Percentiles rank a stretch among this genome's conserved stretches.
phyloP scores from a whole-genome alignment of 2,113 vertebrate genomes.

The Chloebia gouldiae region DNA sequence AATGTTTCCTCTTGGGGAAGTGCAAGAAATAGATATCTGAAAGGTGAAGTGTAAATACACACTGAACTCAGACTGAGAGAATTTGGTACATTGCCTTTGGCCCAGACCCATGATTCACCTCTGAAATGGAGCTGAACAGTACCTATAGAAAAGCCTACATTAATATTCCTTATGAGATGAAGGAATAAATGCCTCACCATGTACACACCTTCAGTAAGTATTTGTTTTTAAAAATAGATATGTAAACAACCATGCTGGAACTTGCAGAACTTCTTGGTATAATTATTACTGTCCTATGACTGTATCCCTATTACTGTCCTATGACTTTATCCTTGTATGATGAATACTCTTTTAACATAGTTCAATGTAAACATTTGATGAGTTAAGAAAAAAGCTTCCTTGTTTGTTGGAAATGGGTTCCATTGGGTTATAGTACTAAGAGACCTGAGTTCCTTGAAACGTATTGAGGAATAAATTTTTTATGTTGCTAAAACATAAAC shows the following conservation, averaged over 20 bases:
- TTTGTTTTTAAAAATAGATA: slow-evolving; percentile 33
- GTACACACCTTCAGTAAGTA: slow-evolving; percentile 15
- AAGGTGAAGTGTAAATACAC: not conserved
- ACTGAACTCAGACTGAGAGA: not conserved
- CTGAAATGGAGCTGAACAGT: not conserved
- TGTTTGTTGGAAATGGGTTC: not conserved
- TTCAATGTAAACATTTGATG: not conserved
- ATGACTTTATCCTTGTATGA: not conserved
- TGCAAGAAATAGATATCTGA: not conserved
- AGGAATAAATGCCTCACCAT: not conserved
- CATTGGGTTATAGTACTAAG: not conserved
- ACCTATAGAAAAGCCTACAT: not conserved
- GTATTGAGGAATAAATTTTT: not conserved
- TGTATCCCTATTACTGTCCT: not conserved
- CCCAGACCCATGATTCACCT: not conserved
- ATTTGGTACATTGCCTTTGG: not conserved
- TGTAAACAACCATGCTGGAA: slow-evolving; percentile 3
- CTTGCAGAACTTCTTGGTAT: not conserved
- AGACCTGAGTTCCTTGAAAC: not conserved
- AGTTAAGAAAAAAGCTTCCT: not conserved
- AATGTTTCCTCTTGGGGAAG: not conserved
- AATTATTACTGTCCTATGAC: not conserved
- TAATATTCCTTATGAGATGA: not conserved
- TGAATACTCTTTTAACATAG: not conserved
- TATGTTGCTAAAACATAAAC: not conserved